Conservation (phyloP, 2,797 vertebrate genomes). For the Ceyx erithaca region DNA sequence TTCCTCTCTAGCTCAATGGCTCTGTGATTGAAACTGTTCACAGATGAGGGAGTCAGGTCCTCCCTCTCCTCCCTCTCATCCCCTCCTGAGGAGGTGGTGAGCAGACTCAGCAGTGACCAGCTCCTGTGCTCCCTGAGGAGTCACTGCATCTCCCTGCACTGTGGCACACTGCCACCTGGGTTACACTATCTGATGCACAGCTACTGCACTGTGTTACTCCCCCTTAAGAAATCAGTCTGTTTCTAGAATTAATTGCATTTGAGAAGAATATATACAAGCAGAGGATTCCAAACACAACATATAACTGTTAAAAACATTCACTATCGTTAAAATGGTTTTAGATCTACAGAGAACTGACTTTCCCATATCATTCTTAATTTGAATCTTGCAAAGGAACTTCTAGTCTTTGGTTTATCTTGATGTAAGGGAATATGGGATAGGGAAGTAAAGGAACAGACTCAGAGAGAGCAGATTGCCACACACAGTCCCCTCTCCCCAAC, state of each 20-base stretch:
- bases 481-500: rapidly evolving
- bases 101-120: background rate
- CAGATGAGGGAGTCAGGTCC: background rate
- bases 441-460: background rate
- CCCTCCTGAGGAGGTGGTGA: background rate
- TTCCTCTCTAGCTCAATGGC: background rate
- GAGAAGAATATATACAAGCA: background rate
- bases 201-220: background rate
- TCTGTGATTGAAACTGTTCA: background rate
- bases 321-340: background rate
- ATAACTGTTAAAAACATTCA: background rate
- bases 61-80: background rate
- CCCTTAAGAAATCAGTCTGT: background rate
- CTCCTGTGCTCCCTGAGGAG: background rate
- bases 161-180: background rate
- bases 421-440: background rate
- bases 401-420: background rate
- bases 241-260: background rate
- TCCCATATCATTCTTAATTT: background rate
- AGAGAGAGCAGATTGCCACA: background rate
- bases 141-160: background rate
- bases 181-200: background rate
- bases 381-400: background rate
- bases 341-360: background rate
- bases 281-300: background rate